A percentile compares a stretch with the other conserved stretches of the same genome.
Evolutionary conservation across 2,797 vertebrate species (phyloP).

Genomic region (Clarias platycephalus): DNA sequence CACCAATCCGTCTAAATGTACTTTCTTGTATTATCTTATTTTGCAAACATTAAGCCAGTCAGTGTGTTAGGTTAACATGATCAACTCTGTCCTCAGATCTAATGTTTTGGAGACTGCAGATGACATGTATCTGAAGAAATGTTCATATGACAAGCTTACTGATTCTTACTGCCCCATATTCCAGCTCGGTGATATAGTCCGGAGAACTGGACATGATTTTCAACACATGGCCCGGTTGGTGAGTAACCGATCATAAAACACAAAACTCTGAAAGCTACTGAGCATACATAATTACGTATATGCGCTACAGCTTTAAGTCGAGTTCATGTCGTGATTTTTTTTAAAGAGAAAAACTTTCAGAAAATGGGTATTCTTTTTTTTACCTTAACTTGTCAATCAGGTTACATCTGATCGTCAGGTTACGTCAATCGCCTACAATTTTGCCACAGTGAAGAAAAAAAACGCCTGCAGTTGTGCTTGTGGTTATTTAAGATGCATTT

Average conservation of each 20-base stretch:
- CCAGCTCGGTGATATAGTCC: constrained; percentile 78
- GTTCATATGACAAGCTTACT: constrained; percentile 69
- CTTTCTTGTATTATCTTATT: background rate
- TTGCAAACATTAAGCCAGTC: background rate
- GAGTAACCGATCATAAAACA: constrained; percentile 48
- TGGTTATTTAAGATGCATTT: too few relatives aligned
- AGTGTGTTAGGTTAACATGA: background rate
- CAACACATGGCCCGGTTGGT: constrained; percentile 78
- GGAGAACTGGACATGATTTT: constrained; percentile 77
- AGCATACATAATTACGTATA: background rate
- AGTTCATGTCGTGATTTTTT: background rate
- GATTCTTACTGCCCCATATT: constrained; percentile 90
- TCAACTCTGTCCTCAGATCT: constrained; percentile 68
- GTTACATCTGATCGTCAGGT: too few relatives aligned
- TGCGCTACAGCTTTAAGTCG: background rate
- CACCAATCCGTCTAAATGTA: background rate
- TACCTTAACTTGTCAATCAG: background rate
- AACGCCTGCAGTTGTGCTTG: too few relatives aligned
- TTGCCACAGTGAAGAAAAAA: too few relatives aligned
- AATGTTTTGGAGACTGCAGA: constrained; percentile 79
- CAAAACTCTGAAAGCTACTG: background rate
- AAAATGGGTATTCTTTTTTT: background rate
- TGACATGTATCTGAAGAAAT: constrained; percentile 78
- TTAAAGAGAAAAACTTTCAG: background rate
- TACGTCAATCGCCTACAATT: too few relatives aligned